Base-by-base conservation (phyloP, 2,888 invertebrate species). In the Eledona agricola region DNA sequence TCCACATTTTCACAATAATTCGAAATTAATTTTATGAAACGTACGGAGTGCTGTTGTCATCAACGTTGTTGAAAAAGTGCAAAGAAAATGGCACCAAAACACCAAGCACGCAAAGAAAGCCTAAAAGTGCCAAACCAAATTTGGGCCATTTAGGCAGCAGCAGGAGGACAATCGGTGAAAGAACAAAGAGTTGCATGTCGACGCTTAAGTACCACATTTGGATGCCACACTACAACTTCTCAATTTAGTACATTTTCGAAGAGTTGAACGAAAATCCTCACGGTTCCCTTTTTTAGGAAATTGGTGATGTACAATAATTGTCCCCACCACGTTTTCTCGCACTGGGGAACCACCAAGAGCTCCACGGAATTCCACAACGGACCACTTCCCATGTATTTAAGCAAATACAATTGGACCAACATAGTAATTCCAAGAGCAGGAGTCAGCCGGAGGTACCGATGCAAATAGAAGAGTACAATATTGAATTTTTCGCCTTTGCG, bases 131-230 rank as follows among this genome's bases (percentile, higher is more conserved):
- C n/a, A n/a, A n/a, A n/a, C n/a, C n/a, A n/a, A n/a, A n/a, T n/a
- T n/a, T n/a, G n/a, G 51, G 45, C 51, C 43, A 43, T 16, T 13
- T 22, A 3, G 19, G 17, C 25, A 52, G 23, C 2, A 34, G 25
- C 4, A 52, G 5, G 6, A 52, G 23, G 4, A 52, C 2, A 7
- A 28, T 2, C 6, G 52, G 52, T 13, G 46, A 47, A 6, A 52
- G 9, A 4, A 52, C 6, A 9, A 52, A 52, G 5, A 52, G 11
- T 31, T 52, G 52, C 52, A 52, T 52, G 35, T 47, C 52, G 1
- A 52, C 46, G 1, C 38, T 32, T 1, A 52, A 23, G 35, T 52
- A 52, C 52, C 52, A 52, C 19, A 29, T 46, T 52, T 52, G 52
- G 9, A 40, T 37, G 16, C 46, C 23, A 17, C 52, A 52, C 52